Evolutionary conservation across 1,140 invertebrate genomes (phyloP), one percentile per base, ranked within the genome.

Genomic region (Dermatophagoides farinae): DNA sequence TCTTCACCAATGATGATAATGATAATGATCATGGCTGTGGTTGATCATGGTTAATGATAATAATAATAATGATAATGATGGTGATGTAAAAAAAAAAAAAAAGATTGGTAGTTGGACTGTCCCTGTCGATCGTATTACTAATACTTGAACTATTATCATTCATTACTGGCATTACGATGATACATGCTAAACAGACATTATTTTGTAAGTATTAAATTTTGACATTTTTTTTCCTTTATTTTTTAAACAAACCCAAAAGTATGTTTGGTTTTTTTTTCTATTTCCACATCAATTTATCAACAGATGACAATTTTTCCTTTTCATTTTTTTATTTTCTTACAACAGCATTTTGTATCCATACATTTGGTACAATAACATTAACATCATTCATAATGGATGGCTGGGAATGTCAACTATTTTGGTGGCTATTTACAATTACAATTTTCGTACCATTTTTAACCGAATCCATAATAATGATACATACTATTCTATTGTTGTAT

Each of bases 351-450:
- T 44, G 39, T 37, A 6, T n/a, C 1, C 57, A 58, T 38, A 23
- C 47, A 14, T 16, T 58, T 2, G 57, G 39, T 11, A 20, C 22
- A 16, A 31, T 58, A 1, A 6, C 18, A 22, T 23, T 58, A 16
- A 16, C 57, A 12, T 49, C 11, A 14, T 58, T 58, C 41, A 58
- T 58, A 23, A 5, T 11, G 20, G 57, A 58, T 38, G 57, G 39
- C 6, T 58, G 57, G 57, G 1, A 49, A n/a, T 58, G 57, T 39
- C 47, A 16, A 22, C 18, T 58, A 11, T 58, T 58, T 49, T 58
- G 57, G 57, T 44, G 41, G 57, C 6, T 58, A 14, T 58, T 58
- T 58, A 40, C 11, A 2, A 4, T 51, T 5, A 44, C 39, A 47
- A 37, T 41, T 23, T 16, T 58, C 1, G 1, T 58, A 38, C 57